phyloP scores from a whole-genome alignment of 1,140 invertebrate genomes.

The Elysia chlorotica region DNA sequence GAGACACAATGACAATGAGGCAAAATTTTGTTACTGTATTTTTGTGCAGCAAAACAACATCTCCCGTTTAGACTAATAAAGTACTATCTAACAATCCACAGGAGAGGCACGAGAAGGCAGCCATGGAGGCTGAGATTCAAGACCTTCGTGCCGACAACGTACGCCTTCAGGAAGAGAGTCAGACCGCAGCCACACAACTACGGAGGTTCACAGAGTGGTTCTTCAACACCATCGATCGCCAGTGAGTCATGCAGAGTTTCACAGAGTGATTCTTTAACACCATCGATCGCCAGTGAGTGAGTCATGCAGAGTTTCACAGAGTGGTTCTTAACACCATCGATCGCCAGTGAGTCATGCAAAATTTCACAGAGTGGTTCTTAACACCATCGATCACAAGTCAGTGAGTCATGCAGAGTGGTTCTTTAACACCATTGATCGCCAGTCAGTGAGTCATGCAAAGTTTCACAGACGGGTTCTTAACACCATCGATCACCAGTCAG shows the following conservation, averaged over 20 bases:
- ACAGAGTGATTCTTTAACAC: conserved; percentile 91
- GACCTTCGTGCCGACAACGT: conserved; percentile 83
- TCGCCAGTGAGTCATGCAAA: too few relatives aligned
- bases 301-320: too few relatives aligned
- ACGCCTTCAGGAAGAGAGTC: conserved; percentile 84
- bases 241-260: conserved; percentile 65
- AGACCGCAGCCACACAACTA: conserved; percentile 85
- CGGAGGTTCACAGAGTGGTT: conserved; percentile 93
- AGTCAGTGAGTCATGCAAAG: too few relatives aligned
- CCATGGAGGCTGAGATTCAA: conserved; percentile 66
- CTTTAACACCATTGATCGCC: conserved; percentile 80
- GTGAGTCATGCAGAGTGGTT: conserved; percentile 93
- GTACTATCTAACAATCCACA: conserved; percentile 25
- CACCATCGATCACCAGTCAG: conserved; percentile 77
- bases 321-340: too few relatives aligned
- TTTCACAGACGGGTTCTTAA: conserved; percentile 89
- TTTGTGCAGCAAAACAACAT: neutral
- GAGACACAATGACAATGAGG: neutral
- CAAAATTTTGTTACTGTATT: neutral
- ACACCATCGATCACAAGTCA: too few relatives aligned
- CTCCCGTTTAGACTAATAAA: neutral
- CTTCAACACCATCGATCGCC: conserved; percentile 80
- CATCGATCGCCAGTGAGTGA: conserved; percentile 75
- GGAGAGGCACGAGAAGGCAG: conserved; percentile 49
- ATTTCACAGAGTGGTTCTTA: too few relatives aligned